A percentile compares a stretch with the other conserved stretches of the same genome.
phyloP scores from a whole-genome alignment of 2,888 invertebrate species.

The Cremastinae sp. region DNA sequence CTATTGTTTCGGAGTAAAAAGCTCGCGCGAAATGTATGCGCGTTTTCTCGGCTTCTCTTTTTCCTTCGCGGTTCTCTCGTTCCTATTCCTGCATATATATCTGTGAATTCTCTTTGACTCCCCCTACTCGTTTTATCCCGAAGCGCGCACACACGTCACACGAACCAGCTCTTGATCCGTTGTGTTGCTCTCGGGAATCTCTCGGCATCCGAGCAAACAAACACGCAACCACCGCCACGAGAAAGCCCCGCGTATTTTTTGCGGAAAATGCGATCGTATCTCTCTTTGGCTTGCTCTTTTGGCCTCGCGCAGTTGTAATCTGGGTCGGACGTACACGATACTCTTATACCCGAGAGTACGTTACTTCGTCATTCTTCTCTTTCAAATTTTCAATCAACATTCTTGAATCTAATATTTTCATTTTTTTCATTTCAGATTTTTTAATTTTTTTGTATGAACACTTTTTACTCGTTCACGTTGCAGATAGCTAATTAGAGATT shows the following conservation, averaged over 20 bases:
- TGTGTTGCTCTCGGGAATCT: constrained; percentile 33
- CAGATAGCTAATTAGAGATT: too few species aligned
- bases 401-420: background rate
- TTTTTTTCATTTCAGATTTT: constrained; percentile 1
- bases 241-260: constrained; percentile 22
- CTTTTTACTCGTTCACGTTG: too few species aligned
- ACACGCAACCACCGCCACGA: constrained; percentile 19
- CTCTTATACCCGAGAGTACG: constrained; percentile 22
- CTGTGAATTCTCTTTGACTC: constrained; percentile 53
- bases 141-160: constrained; percentile 46
- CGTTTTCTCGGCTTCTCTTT: constrained; percentile 34
- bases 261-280: constrained; percentile 37
- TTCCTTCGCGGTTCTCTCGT: background rate
- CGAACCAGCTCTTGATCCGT: constrained; percentile 42
- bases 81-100: constrained; percentile 1
- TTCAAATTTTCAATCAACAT: constrained; percentile 24
- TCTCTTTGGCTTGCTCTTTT: constrained; percentile 44
- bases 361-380: constrained; percentile 32
- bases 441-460: too few species aligned
- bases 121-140: constrained; percentile 26
- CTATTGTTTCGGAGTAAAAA: constrained; percentile 67
- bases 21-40: constrained; percentile 66
- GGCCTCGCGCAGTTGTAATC: constrained; percentile 42
- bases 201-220: constrained; percentile 37
- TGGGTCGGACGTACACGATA: constrained; percentile 50